These are phyloP conservation scores for Monochamus alternatus DNA, from an alignment of 2,888 invertebrate genomes.

Conservation along the genomic window DNA sequence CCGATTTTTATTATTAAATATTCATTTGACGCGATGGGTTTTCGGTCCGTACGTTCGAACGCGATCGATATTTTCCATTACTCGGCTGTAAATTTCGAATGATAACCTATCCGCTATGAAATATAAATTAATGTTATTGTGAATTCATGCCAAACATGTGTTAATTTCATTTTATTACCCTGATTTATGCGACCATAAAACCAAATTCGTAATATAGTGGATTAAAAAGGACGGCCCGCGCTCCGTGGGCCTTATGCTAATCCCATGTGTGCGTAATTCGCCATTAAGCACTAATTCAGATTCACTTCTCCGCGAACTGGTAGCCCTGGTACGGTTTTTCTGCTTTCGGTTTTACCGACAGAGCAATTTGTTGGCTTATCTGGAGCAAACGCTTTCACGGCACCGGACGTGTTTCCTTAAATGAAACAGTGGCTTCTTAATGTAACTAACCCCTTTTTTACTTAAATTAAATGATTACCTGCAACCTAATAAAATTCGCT, in stretches of 20 bases:
- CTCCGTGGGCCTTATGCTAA: slow-evolving; percentile 18
- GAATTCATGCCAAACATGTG: slow-evolving; percentile 63
- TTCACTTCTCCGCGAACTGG: slow-evolving; percentile 19
- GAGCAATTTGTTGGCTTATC: slow-evolving; percentile 18
- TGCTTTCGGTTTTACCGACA: slow-evolving; percentile 15
- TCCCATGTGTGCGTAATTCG: slow-evolving; percentile 26
- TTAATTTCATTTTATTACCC: slow-evolving; percentile 64
- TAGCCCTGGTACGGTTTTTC: slow-evolving; percentile 18
- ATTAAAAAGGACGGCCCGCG: slow-evolving; percentile 51
- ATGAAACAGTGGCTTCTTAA: slow-evolving; percentile 1
- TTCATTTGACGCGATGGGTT: slow-evolving; percentile 58
- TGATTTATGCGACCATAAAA: slow-evolving; percentile 62
- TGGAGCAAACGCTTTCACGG: slow-evolving; percentile 31
- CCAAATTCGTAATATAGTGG: slow-evolving; percentile 59
- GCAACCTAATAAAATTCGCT: slow-evolving; percentile 8
- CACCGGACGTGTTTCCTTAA: slow-evolving; percentile 16
- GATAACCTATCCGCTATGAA: slow-evolving; percentile 61
- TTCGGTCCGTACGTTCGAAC: slow-evolving; percentile 52
- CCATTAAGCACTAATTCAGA: slow-evolving; percentile 44
- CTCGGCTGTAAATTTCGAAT: slow-evolving; percentile 59
- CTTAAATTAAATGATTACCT: slow-evolving; percentile 28
- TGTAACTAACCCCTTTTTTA: slow-evolving; percentile 13
- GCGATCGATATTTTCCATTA: slow-evolving; percentile 59
- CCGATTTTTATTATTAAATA: slow-evolving; percentile 62
- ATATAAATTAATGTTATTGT: slow-evolving; percentile 63